Evolutionary conservation across 2,888 invertebrate species (phyloP).

Genomic region (Chorisops tibialis): DNA sequence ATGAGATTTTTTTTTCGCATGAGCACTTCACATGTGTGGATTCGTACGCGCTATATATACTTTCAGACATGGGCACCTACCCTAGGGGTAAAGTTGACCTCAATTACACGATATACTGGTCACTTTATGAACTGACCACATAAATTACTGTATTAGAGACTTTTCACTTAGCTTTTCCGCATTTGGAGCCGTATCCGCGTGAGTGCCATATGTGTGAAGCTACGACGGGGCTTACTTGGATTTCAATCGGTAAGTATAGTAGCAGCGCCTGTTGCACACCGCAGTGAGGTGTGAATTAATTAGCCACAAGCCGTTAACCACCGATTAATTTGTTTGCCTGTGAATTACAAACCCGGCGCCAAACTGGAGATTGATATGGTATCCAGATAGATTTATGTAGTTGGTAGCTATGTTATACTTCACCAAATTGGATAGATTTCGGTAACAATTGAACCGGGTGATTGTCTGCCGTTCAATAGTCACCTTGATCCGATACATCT

Average conservation of each 20-base stretch:
- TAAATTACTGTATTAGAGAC: constrained; percentile 33
- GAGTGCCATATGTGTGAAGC: not conserved
- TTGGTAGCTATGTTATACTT: constrained; percentile 1
- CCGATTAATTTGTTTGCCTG: constrained; percentile 31
- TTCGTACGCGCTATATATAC: no score
- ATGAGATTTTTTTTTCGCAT: constrained; percentile 32
- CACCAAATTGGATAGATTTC: constrained; percentile 18
- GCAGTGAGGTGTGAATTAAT: constrained; percentile 32
- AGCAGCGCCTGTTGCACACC: constrained; percentile 26
- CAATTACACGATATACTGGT: constrained; percentile 34
- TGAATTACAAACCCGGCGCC: not conserved
- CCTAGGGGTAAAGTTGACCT: constrained; percentile 30
- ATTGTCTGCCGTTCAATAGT: constrained; percentile 22
- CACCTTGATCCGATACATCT: constrained; percentile 20
- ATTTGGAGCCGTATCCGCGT: not conserved
- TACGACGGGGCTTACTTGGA: constrained; percentile 12
- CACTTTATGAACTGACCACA: constrained; percentile 34
- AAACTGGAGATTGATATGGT: not conserved
- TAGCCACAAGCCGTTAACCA: constrained; percentile 32
- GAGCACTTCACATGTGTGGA: constrained; percentile 26
- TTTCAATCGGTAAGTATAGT: not conserved
- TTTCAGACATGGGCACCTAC: constrained; percentile 4
- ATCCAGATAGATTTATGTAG: not conserved
- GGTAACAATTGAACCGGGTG: constrained; percentile 21
- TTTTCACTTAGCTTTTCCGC: constrained; percentile 11